Conservation (phyloP, 37 sponge, comb jelly and placozoan species). For the Amphimedon queenslandica region DNA sequence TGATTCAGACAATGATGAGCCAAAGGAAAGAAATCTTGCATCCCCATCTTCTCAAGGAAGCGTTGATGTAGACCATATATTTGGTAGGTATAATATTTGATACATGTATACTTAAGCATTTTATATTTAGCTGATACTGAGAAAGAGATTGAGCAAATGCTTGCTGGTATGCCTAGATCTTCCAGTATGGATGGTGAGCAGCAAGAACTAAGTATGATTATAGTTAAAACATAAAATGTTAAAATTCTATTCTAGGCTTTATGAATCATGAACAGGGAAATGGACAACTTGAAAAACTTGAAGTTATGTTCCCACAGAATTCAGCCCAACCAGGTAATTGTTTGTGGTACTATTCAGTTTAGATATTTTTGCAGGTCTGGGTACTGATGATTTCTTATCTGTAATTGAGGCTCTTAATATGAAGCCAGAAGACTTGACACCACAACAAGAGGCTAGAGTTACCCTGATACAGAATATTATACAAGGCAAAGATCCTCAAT, state of each 20-base stretch:
- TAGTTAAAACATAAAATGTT: not conserved
- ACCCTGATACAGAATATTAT: conserved; percentile 41
- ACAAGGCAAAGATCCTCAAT: not conserved
- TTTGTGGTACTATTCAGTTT: no score
- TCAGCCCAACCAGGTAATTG: no score
- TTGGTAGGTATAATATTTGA: no score
- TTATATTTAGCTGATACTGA: conserved; percentile 4
- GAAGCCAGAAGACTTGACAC: not conserved
- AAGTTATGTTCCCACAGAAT: no score
- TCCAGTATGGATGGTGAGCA: not conserved
- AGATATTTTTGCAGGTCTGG: no score
- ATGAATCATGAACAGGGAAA: no score
- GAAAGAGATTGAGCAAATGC: conserved; percentile 1
- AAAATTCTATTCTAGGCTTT: not conserved
- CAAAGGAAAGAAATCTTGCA: not conserved
- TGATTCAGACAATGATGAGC: not conserved
- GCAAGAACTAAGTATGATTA: no score
- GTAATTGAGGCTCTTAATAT: not conserved
- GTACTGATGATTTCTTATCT: not conserved
- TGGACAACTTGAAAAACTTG: no score
- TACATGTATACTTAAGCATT: no score
- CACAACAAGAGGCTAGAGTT: conserved; percentile 19
- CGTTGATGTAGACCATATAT: not conserved
- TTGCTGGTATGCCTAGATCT: not conserved
- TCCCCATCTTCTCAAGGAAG: not conserved